Percentiles rank a stretch among this genome's conserved stretches.
phyloP scores from a whole-genome alignment of 2,888 invertebrate genomes.

The Rhyacophila evoluta region DNA sequence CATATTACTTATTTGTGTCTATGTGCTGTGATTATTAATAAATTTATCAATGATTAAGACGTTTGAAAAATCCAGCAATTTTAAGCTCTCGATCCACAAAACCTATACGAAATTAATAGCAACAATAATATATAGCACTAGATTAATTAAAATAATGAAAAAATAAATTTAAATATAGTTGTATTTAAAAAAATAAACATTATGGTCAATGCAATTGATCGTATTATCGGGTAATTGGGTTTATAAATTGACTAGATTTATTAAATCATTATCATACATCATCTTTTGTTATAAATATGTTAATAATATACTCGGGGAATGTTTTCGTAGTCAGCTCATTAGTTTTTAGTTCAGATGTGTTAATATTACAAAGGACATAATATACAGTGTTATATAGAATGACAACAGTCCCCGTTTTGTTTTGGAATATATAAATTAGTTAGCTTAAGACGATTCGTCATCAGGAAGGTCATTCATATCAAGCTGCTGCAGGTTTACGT shows the following conservation, averaged over 20 bases:
- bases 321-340: neutral
- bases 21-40: no score
- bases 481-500: neutral
- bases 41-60: no score
- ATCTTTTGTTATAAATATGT: neutral
- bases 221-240: neutral
- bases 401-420: neutral
- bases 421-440: slow-evolving; percentile 11
- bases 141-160: neutral
- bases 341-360: slow-evolving; percentile 1
- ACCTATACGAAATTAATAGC: neutral
- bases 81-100: neutral
- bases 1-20: no score
- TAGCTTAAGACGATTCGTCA: slow-evolving; percentile 25
- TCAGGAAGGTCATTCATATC: neutral
- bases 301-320: neutral
- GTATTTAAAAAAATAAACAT: neutral
- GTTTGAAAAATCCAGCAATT: neutral
- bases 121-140: neutral
- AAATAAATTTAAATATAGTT: neutral
- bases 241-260: slow-evolving; percentile 28
- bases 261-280: neutral
- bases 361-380: slow-evolving; percentile 23
- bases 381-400: slow-evolving; percentile 14
- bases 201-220: neutral